Conservation (phyloP, 2,797 vertebrate genomes). For the Sebastes nivosus region DNA sequence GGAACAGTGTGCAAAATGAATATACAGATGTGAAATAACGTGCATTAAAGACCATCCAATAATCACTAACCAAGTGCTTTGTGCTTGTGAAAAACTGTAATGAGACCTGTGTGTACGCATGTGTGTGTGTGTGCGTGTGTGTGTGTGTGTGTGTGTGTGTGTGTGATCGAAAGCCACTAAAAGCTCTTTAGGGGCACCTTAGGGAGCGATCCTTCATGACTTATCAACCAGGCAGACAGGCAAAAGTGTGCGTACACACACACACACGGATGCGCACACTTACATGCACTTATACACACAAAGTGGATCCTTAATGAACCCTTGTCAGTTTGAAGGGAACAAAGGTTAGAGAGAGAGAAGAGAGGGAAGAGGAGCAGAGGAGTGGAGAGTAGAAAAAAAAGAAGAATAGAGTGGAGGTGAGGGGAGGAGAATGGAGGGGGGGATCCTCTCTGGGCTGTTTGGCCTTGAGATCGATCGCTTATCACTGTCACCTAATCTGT, state of each 20-base stretch:
- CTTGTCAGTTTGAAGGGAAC: constrained; percentile 73
- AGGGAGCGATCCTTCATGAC: constrained; percentile 77
- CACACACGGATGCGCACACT: constrained; percentile 23
- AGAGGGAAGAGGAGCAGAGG: constrained; percentile 32
- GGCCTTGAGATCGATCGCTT: constrained; percentile 81
- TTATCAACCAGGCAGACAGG: constrained; percentile 65
- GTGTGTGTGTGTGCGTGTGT: constrained; percentile 19
- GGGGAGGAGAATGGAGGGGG: neutral
- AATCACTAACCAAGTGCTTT: constrained; percentile 51
- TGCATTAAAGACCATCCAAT: constrained; percentile 9
- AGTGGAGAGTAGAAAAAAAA: constrained; percentile 24
- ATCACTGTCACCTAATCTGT: constrained; percentile 80
- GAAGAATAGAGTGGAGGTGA: constrained; percentile 28
- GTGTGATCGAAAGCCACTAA: constrained; percentile 74
- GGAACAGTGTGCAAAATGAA: constrained; percentile 21
- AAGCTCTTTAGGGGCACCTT: constrained; percentile 74
- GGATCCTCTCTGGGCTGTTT: constrained; percentile 63
- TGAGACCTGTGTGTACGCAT: constrained; percentile 36
- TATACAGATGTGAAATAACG: constrained; percentile 17
- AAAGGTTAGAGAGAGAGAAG: constrained; percentile 63
- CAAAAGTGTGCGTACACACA: constrained; percentile 58
- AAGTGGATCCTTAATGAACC: constrained; percentile 76
- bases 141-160: constrained; percentile 1
- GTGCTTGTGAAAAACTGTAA: constrained; percentile 42
- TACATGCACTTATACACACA: constrained; percentile 55